phyloP scores from a whole-genome alignment of 2,888 invertebrate species.

The Yponomeuta evonymella region DNA sequence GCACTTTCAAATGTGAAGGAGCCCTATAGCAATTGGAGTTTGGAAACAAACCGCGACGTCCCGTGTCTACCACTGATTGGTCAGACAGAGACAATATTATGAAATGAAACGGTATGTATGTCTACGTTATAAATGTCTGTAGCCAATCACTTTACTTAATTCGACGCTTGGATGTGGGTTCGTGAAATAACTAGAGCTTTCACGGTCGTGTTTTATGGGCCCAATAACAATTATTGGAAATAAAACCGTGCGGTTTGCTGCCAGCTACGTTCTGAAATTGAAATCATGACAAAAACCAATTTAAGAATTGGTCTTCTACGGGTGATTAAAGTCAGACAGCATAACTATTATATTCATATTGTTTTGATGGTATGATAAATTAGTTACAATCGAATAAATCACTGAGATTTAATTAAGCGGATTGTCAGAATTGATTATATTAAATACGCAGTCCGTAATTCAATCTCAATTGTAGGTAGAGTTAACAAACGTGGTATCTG shows the following conservation, averaged over 20 bases:
- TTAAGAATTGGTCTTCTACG: not conserved
- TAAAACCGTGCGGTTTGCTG: not conserved
- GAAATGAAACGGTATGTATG: conserved; percentile 6
- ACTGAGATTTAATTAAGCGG: conserved; percentile 10
- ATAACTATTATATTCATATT: not conserved
- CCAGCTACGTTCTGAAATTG: not conserved
- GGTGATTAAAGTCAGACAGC: not conserved
- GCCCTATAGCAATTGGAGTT: not conserved
- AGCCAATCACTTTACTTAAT: not conserved
- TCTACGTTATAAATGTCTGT: conserved; percentile 5
- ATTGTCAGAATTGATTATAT: not conserved
- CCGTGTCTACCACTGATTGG: conserved; percentile 11
- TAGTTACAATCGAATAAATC: conserved; percentile 10
- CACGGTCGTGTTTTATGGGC: conserved; percentile 8
- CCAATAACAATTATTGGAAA: not conserved
- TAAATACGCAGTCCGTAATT: not conserved
- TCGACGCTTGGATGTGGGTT: not conserved
- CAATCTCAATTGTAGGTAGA: not conserved
- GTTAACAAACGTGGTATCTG: not conserved
- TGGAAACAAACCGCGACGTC: not conserved
- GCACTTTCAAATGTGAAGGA: not conserved
- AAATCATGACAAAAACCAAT: not conserved
- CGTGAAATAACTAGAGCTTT: conserved; percentile 1
- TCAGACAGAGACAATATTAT: conserved; percentile 16
- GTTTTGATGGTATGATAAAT: conserved; percentile 8